Base-by-base conservation (phyloP, 2,113 vertebrate genomes). In the Colistium nudipinnis region DNA sequence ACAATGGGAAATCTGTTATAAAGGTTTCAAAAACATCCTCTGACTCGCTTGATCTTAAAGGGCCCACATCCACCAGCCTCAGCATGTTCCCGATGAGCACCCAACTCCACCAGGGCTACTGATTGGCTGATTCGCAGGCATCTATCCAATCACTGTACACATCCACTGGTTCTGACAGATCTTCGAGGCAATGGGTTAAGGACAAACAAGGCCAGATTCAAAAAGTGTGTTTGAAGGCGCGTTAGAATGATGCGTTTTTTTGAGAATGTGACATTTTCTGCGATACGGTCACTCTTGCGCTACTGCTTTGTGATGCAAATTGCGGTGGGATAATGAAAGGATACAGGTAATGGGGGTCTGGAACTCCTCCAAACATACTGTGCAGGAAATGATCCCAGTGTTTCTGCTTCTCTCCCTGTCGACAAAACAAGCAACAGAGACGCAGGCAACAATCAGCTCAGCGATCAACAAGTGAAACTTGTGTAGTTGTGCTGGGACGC, bases 141-240 rank as follows among this genome's bases (percentile, higher is more conserved):
- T 98, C 96, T 89, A 98, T 98, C 96, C 96, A 98, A 44, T 98
- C 96, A 22, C 96, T 98, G 90, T 98, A 97, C 30, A 98, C 96
- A 0, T 98, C 96, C 70, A 98, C 96, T 0, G 96, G 92, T 80
- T 98, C 96, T 1, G 96, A 98, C 38, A 98, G 94, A 90, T 98
- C 96, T 97, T 53, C 53, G 1, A 28, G 59, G 35, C 4, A 25
- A 14, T 3, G 2, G 7, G 51, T 89, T 84, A 88, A 91, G 81
- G 84, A 84, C 6, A 38, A 69, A 54, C 57, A 17, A 10, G 19
- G 33, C 62, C 16, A 54, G 1, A 62, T 28, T 7, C 17, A 39
- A n/a, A n/a, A n/a, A n/a, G n/a, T n/a, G n/a, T n/a, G n/a, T n/a
- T n/a, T n/a, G n/a, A n/a, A n/a, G n/a, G n/a, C n/a, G n/a, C n/a